Conservation (phyloP, 2,113 vertebrate genomes). For the Rhizomys pruinosus region DNA sequence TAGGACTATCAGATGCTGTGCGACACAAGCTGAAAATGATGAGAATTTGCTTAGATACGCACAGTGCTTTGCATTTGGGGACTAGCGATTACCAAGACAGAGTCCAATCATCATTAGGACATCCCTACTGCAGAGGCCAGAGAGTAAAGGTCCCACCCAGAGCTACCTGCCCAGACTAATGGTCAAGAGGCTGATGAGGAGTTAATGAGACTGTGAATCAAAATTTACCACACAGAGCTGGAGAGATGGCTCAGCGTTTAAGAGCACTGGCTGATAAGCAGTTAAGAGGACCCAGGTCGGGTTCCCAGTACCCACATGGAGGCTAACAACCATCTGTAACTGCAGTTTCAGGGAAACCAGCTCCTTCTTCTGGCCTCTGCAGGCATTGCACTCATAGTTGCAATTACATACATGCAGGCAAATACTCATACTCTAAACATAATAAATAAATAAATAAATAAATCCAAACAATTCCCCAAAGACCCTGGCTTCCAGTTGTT, state of each 20-base stretch:
- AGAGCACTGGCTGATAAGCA: too few species aligned
- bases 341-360: too few species aligned
- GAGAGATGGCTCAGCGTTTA: too few species aligned
- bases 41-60: conserved; percentile 61
- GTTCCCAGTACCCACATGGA: too few species aligned
- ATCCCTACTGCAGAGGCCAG: conserved; percentile 1
- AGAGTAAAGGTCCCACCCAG: conserved; percentile 34
- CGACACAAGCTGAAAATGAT: conserved; percentile 61
- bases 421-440: too few species aligned
- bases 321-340: too few species aligned
- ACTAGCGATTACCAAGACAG: conserved; percentile 7
- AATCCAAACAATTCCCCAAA: conserved; percentile 42
- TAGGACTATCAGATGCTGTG: conserved; percentile 58
- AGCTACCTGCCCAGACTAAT: conserved; percentile 56
- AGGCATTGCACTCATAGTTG: too few species aligned
- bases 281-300: too few species aligned
- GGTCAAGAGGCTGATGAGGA: conserved; percentile 55
- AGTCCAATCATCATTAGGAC: conserved; percentile 67
- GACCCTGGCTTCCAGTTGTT: conserved; percentile 60
- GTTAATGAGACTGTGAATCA: conserved; percentile 75
- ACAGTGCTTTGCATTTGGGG: conserved; percentile 26
- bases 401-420: too few species aligned
- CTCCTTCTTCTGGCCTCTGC: too few species aligned
- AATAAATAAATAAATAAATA: too few species aligned
- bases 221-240: conserved; percentile 64